Evolutionary conservation across 2,888 invertebrate genomes (phyloP).

Genomic region (Julus scanicus): DNA sequence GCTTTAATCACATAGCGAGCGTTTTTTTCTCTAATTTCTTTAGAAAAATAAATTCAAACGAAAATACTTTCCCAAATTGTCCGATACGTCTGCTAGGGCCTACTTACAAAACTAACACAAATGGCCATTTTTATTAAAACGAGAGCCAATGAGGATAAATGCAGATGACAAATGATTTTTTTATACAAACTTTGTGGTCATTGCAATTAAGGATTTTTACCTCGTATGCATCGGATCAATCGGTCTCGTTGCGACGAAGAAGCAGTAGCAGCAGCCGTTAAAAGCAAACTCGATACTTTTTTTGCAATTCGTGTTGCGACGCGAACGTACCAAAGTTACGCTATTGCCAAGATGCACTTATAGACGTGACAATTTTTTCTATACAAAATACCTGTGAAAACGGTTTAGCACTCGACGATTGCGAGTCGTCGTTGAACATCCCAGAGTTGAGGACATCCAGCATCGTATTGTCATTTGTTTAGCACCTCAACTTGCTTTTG

Average conservation of each 20-base stretch:
- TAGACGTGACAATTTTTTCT: neutral
- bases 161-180: neutral
- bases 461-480: constrained; percentile 45
- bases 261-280: neutral
- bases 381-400: neutral
- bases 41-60: constrained; percentile 31
- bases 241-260: neutral
- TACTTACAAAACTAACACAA: constrained; percentile 22
- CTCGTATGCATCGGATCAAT: neutral
- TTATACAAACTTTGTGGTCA: constrained; percentile 29
- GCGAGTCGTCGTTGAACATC: neutral
- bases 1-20: neutral
- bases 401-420: neutral
- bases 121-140: neutral
- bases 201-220: neutral
- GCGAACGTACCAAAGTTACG: neutral
- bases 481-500: constrained; percentile 58
- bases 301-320: neutral
- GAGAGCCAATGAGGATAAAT: neutral
- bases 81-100: neutral
- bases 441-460: constrained; percentile 26
- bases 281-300: neutral
- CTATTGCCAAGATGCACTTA: neutral
- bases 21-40: neutral
- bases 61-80: constrained; percentile 9